These are phyloP conservation scores for Chesias legatella DNA, from an alignment of 2,888 invertebrate genomes.

Conservation along the genomic window DNA sequence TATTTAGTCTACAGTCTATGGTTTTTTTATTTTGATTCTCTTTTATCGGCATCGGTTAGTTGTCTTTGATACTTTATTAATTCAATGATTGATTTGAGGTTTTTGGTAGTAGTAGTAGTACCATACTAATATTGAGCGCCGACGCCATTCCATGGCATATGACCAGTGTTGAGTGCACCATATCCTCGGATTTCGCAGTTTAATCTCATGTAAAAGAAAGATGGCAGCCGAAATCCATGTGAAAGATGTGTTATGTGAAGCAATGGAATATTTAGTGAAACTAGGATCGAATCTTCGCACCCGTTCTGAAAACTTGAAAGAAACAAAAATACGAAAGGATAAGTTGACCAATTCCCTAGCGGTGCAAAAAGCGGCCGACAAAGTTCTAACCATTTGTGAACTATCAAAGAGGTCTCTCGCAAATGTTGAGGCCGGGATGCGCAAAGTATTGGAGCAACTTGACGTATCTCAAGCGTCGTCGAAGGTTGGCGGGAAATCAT, in stretches of 20 bases:
- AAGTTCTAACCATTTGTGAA: conserved; percentile 68
- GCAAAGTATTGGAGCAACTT: conserved; percentile 50
- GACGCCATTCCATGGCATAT: not conserved
- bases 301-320: conserved; percentile 61
- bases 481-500: conserved; percentile 39
- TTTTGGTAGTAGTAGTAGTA: no score
- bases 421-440: conserved; percentile 64
- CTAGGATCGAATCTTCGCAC: conserved; percentile 63
- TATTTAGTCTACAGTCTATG: conserved; percentile 62
- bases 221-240: conserved; percentile 67
- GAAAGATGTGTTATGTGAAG: conserved; percentile 63
- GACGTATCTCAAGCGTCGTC: conserved; percentile 39
- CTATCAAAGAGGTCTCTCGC: conserved; percentile 70
- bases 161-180: no score
- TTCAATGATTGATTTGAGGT: not conserved
- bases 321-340: conserved; percentile 57
- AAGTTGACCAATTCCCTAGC: conserved; percentile 63
- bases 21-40: conserved; percentile 42
- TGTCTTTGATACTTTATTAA: conserved; percentile 16
- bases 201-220: conserved; percentile 29
- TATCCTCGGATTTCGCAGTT: no score
- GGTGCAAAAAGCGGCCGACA: conserved; percentile 63
- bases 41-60: conserved; percentile 14
- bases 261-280: conserved; percentile 71
- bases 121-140: no score